Evolutionary conservation across 2,113 vertebrate genomes (phyloP).

Genomic region (Oryzias javanicus): DNA sequence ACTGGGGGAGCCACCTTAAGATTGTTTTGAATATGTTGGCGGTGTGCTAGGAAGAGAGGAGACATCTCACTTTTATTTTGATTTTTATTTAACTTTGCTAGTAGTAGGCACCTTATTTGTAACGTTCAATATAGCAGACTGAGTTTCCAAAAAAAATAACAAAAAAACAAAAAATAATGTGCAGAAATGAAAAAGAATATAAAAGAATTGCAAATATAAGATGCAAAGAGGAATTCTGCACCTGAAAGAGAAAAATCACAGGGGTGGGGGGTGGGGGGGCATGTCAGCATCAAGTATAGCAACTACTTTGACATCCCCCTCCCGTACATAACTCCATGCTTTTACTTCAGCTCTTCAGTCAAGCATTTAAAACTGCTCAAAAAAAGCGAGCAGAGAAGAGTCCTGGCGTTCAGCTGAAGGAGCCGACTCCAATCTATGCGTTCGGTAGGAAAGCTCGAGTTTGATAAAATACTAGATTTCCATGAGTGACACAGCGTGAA

Average conservation of each 20-base stretch:
- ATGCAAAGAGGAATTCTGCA: constrained; percentile 80
- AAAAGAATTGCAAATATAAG: constrained; percentile 74
- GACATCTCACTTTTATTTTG: constrained; percentile 57
- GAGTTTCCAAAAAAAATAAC: constrained; percentile 59
- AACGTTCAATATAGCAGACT: constrained; percentile 72
- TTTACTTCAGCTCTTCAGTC: constrained; percentile 69
- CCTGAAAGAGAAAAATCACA: constrained; percentile 34
- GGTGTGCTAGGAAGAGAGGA: constrained; percentile 69
- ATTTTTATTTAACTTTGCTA: constrained; percentile 56
- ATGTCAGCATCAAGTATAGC: constrained; percentile 64
- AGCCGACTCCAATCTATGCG: constrained; percentile 69
- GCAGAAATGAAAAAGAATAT: constrained; percentile 58
- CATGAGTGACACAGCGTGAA: constrained; percentile 44
- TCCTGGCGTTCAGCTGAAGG: constrained; percentile 71
- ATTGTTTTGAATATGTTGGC: constrained; percentile 74
- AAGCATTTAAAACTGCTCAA: constrained; percentile 75
- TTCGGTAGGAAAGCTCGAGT: constrained; percentile 73
- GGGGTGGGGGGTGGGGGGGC: constrained; percentile 48
- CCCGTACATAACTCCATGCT: constrained; percentile 60
- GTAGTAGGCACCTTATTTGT: constrained; percentile 78
- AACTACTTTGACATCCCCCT: constrained; percentile 61
- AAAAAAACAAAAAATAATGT: constrained; percentile 50
- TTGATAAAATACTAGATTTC: constrained; percentile 49
- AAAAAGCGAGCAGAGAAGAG: constrained; percentile 72
- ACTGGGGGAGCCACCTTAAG: constrained; percentile 68